These are phyloP conservation scores for Ligdia adustata DNA, from an alignment of 2,888 invertebrate genomes.

Conservation along the genomic window DNA sequence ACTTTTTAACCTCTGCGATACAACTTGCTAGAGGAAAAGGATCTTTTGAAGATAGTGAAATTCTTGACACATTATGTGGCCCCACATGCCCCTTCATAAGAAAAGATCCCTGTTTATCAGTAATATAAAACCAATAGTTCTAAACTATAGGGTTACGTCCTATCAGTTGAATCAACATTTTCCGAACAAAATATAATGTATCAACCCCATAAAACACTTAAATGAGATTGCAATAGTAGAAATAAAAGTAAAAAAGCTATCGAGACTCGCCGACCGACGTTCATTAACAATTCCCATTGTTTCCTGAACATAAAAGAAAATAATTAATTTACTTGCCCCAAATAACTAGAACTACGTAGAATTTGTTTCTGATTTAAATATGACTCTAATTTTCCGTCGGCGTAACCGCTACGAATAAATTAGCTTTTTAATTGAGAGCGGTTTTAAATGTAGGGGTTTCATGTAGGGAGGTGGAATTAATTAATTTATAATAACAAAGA, in stretches of 20 bases:
- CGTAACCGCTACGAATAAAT: constrained; percentile 14
- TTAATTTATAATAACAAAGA: no score
- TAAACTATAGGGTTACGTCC: no score
- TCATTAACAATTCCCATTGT: constrained; percentile 74
- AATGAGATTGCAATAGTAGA: constrained; percentile 52
- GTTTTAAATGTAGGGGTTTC: neutral
- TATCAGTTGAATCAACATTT: no score
- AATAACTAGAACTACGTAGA: constrained; percentile 43
- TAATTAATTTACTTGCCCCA: constrained; percentile 67
- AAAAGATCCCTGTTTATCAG: no score
- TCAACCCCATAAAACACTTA: constrained; percentile 41
- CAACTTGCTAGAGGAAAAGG: no score
- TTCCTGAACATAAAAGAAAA: constrained; percentile 64
- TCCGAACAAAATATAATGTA: constrained; percentile 8
- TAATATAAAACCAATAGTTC: no score
- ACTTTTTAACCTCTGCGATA: no score
- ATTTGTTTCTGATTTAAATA: constrained; percentile 13
- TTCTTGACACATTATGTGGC: no score
- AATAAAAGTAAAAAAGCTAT: constrained; percentile 50
- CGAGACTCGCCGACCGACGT: constrained; percentile 52
- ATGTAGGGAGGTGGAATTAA: no score
- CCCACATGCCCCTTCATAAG: no score
- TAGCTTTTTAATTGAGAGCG: neutral
- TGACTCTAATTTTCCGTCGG: constrained; percentile 16
- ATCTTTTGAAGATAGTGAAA: no score